Conservation (phyloP, 2,888 invertebrate species). For the Hypomecis atomaria region DNA sequence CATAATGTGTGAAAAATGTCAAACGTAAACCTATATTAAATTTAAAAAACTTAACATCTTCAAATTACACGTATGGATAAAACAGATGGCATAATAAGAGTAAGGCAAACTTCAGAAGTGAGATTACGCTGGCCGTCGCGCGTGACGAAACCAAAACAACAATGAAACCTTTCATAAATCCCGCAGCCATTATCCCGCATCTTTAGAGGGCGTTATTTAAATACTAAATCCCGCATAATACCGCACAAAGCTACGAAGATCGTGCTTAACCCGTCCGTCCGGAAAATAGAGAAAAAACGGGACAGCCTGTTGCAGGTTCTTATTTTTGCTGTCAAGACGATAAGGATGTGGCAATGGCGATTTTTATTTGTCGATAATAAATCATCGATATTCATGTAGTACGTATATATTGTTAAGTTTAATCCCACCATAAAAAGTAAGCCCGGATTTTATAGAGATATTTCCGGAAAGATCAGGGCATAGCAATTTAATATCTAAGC, state of each 20-base stretch:
- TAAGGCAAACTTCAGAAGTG: too few species aligned
- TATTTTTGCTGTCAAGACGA: constrained; percentile 52
- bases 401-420: not conserved
- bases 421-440: too few species aligned
- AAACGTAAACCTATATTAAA: too few species aligned
- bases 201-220: constrained; percentile 22
- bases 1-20: too few species aligned
- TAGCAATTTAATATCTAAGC: too few species aligned
- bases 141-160: not conserved
- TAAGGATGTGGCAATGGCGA: constrained; percentile 23
- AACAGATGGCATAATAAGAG: not conserved
- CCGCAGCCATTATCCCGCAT: constrained; percentile 2
- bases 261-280: constrained; percentile 51
- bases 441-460: too few species aligned
- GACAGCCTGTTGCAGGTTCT: constrained; percentile 60
- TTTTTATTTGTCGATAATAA: constrained; percentile 9
- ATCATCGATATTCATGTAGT: not conserved
- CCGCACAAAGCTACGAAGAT: constrained; percentile 36
- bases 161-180: constrained; percentile 5
- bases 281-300: constrained; percentile 51
- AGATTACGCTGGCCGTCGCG: not conserved
- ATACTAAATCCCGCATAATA: constrained; percentile 27
- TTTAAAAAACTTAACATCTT: too few species aligned
- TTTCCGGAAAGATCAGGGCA: too few species aligned
- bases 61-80: not conserved